These are phyloP conservation scores for Protomyctophum bolini DNA, from an alignment of 2,113 vertebrate species.

Conservation along the genomic window DNA sequence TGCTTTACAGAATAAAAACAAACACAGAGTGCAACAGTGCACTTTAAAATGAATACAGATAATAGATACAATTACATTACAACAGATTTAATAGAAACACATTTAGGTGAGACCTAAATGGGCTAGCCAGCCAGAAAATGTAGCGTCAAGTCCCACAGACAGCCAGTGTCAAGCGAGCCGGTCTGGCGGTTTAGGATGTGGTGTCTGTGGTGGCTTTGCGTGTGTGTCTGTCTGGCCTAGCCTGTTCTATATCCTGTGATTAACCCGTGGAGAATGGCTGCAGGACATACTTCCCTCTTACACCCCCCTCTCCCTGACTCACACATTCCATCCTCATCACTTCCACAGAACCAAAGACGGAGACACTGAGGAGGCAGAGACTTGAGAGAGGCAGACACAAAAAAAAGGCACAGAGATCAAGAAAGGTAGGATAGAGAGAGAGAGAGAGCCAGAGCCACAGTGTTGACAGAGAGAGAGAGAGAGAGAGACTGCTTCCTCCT, in stretches of 20 bases:
- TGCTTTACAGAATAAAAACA: too few relatives aligned
- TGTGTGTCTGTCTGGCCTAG: slow-evolving; percentile 51
- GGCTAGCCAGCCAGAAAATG: background rate
- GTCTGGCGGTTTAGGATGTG: slow-evolving; percentile 59
- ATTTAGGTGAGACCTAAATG: too few relatives aligned
- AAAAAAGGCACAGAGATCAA: background rate
- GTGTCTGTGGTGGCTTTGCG: slow-evolving; percentile 39
- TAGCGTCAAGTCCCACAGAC: background rate
- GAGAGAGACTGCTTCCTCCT: slow-evolving; percentile 34
- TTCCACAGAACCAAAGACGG: slow-evolving; percentile 25
- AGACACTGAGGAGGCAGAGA: slow-evolving; percentile 3
- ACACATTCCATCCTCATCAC: slow-evolving; percentile 71
- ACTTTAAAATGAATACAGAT: too few relatives aligned
- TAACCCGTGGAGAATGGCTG: slow-evolving; percentile 66
- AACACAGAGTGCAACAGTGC: too few relatives aligned
- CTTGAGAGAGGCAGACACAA: background rate
- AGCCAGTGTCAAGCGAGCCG: background rate
- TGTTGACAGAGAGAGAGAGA: slow-evolving; percentile 10
- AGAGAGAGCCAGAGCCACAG: background rate
- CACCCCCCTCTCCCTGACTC: slow-evolving; percentile 63
- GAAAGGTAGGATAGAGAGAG: background rate
- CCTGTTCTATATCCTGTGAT: slow-evolving; percentile 70
- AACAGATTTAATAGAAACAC: too few relatives aligned
- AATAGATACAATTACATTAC: too few relatives aligned
- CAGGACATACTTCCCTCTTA: slow-evolving; percentile 67